Evolutionary conservation across 53 echinoderm and acorn worm genomes (phyloP).

Genomic region (Mesocentrotus franciscanus): DNA sequence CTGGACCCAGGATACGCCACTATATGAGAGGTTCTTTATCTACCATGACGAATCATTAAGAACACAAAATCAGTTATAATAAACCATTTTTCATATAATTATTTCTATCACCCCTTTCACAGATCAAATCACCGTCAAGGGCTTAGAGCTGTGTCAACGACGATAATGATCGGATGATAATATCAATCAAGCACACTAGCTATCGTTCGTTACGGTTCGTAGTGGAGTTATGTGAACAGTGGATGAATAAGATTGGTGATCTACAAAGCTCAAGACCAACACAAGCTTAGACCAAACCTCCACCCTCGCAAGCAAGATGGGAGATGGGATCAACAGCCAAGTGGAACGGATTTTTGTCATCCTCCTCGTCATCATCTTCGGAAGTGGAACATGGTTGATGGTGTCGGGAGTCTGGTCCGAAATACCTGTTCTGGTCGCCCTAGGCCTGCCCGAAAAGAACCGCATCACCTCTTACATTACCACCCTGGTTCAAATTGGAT

Average conservation of each 20-base stretch:
- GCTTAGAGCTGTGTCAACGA: background rate
- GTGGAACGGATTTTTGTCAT: constrained; percentile 4
- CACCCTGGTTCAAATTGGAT: constrained; percentile 77
- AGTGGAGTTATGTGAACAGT: background rate
- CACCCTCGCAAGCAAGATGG: background rate
- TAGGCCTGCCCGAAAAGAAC: constrained; percentile 85
- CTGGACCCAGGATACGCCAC: too few relatives aligned
- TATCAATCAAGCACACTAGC: background rate
- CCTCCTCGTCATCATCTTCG: constrained; percentile 71
- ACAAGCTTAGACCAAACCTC: background rate
- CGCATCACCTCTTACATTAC: constrained; percentile 78
- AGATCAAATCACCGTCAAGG: background rate
- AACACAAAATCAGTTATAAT: too few relatives aligned
- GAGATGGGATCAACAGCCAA: background rate
- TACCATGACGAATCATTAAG: too few relatives aligned
- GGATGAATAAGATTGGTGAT: background rate
- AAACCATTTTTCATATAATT: too few relatives aligned
- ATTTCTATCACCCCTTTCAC: background rate
- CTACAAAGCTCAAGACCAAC: background rate
- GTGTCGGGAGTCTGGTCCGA: constrained; percentile 77
- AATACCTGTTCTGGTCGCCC: constrained; percentile 78
- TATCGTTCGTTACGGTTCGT: background rate
- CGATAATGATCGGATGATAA: background rate
- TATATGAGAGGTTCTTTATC: too few relatives aligned
- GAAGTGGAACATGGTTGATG: constrained; percentile 70